Conservation (phyloP, 2,888 invertebrate species). For the Oscheius sp. region DNA sequence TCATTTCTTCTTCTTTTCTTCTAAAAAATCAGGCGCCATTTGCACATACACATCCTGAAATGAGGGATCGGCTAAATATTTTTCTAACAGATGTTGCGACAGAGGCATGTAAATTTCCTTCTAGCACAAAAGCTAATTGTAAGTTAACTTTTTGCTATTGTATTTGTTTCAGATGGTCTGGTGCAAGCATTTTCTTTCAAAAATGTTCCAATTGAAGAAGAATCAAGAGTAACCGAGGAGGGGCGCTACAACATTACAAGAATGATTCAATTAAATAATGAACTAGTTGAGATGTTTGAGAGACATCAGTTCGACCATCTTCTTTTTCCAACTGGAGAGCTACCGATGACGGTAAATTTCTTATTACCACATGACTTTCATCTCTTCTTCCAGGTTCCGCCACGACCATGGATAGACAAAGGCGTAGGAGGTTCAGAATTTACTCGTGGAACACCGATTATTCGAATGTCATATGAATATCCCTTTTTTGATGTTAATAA, state of each 20-base stretch:
- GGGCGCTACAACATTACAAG: conserved; percentile 42
- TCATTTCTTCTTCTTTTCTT: neutral
- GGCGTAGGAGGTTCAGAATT: conserved; percentile 63
- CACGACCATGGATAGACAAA: conserved; percentile 65
- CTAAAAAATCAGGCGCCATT: conserved; percentile 46
- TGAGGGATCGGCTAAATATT: conserved; percentile 39
- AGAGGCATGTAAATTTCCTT: conserved; percentile 53
- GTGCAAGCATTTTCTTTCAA: conserved; percentile 50
- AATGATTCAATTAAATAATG: conserved; percentile 54
- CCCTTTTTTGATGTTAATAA: conserved; percentile 50
- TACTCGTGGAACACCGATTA: conserved; percentile 34
- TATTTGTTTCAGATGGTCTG: conserved; percentile 19
- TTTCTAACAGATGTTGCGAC: conserved; percentile 48
- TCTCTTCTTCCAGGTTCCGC: conserved; percentile 51
- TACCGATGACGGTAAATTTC: conserved; percentile 60
- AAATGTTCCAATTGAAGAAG: conserved; percentile 57
- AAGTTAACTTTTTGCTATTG: neutral
- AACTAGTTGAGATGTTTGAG: conserved; percentile 40
- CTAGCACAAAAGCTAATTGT: neutral
- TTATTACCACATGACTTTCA: neutral
- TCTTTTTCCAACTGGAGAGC: conserved; percentile 52
- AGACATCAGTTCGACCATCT: conserved; percentile 58
- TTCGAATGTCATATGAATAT: conserved; percentile 57
- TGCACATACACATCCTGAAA: conserved; percentile 36
- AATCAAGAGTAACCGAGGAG: conserved; percentile 46